Percentiles rank a stretch among this genome's conserved stretches.
These are phyloP conservation scores for Paragorgia papillata DNA, from an alignment of 92 coral and sea anemone species.

Conservation along the genomic window DNA sequence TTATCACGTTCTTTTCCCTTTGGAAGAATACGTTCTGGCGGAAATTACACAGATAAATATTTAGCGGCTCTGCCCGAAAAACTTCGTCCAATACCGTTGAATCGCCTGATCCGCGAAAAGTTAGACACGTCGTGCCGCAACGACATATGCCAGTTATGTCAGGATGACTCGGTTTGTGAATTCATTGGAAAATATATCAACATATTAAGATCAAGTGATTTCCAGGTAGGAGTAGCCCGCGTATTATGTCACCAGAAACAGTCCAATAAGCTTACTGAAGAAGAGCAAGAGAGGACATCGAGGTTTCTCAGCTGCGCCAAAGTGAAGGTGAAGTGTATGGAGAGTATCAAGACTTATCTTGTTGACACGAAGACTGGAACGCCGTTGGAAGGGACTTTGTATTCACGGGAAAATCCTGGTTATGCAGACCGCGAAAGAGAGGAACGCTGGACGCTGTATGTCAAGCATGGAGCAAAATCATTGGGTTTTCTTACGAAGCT, in stretches of 20 bases:
- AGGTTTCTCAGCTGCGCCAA: constrained; percentile 52
- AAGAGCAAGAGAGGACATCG: constrained; percentile 71
- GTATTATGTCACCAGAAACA: constrained; percentile 85
- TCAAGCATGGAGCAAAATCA: constrained; percentile 38
- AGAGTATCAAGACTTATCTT: not conserved
- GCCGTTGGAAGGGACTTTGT: not conserved
- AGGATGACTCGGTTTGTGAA: constrained; percentile 19
- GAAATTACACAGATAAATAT: constrained; percentile 57
- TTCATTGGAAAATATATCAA: constrained; percentile 9
- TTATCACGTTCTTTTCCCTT: constrained; percentile 78
- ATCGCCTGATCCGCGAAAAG: constrained; percentile 75
- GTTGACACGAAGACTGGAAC: not conserved
- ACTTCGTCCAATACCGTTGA: constrained; percentile 70
- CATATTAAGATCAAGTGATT: constrained; percentile 6
- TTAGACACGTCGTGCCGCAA: constrained; percentile 67
- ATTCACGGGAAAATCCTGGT: not conserved
- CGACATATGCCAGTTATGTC: constrained; percentile 42
- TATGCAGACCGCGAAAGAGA: constrained; percentile 42
- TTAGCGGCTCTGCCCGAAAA: constrained; percentile 75
- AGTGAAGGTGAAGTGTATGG: constrained; percentile 64
- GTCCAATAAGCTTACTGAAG: constrained; percentile 81
- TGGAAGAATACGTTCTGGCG: constrained; percentile 85
- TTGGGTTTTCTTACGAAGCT: constrained; percentile 40
- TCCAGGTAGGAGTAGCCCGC: constrained; percentile 65
- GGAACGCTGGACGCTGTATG: constrained; percentile 85